A percentile compares a stretch with the other conserved stretches of the same genome.
phyloP scores from a whole-genome alignment of 2,113 vertebrate species.

The Paramisgurnus dabryanus region DNA sequence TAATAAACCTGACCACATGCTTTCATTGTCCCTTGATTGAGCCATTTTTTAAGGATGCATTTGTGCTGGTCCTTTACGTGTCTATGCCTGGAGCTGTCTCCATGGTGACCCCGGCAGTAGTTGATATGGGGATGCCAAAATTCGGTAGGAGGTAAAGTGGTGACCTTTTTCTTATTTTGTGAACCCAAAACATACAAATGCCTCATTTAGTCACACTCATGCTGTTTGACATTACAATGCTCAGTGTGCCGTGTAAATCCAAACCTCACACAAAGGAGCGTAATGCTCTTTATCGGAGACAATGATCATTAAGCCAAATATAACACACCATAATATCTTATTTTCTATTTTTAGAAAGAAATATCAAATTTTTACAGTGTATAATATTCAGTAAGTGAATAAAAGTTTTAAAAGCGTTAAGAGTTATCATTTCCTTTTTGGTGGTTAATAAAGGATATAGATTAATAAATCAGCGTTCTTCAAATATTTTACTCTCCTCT shows the following conservation, averaged over 20 bases:
- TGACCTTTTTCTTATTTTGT: constrained; percentile 22
- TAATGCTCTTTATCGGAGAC: too few relatives aligned
- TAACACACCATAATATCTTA: background rate
- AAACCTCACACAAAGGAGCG: background rate
- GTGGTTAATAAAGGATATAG: too few relatives aligned
- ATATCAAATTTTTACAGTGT: too few relatives aligned
- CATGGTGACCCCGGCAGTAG: constrained; percentile 3
- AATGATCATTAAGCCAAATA: background rate
- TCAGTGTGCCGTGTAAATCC: background rate
- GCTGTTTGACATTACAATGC: background rate
- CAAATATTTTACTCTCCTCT: background rate
- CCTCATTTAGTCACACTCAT: constrained; percentile 1
- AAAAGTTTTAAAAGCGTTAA: background rate
- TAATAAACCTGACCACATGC: constrained; percentile 8
- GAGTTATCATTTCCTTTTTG: too few relatives aligned
- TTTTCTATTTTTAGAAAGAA: too few relatives aligned
- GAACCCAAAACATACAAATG: background rate
- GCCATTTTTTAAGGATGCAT: constrained; percentile 29
- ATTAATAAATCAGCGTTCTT: background rate
- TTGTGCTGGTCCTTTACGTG: background rate
- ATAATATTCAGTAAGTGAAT: background rate
- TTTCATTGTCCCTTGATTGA: constrained; percentile 21
- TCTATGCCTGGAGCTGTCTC: constrained; percentile 31
- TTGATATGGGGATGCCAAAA: constrained; percentile 5
- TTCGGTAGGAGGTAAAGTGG: constrained; percentile 7